Conservation (phyloP, 2,797 vertebrate genomes). For the Lophius americanus region DNA sequence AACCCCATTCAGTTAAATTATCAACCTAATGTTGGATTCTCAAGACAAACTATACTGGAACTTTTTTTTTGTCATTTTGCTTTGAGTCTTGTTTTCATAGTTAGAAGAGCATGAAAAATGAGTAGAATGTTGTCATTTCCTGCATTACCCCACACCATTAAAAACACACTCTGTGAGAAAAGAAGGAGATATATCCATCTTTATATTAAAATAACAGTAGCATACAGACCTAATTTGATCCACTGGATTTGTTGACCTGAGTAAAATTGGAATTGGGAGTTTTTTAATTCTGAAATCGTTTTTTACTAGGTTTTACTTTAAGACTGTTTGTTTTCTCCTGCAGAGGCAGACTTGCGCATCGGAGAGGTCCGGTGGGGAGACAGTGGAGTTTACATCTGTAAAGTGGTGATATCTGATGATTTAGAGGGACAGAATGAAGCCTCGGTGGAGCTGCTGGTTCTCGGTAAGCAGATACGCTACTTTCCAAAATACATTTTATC, state of each 20-base stretch:
- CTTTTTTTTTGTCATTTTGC: background rate
- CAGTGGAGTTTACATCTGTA: conserved; percentile 92
- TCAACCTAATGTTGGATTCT: conserved; percentile 9
- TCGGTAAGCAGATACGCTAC: conserved; percentile 84
- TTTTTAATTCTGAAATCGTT: background rate
- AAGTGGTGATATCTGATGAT: conserved; percentile 91
- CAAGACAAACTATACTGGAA: background rate
- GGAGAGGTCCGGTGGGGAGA: conserved; percentile 93
- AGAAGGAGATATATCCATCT: too few species aligned
- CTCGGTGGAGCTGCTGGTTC: conserved; percentile 91
- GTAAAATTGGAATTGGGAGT: background rate
- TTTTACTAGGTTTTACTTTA: background rate
- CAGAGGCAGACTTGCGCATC: conserved; percentile 91
- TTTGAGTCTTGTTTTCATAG: background rate
- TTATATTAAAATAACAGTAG: too few species aligned
- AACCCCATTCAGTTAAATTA: conserved; percentile 38
- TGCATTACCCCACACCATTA: background rate
- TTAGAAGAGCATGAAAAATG: background rate
- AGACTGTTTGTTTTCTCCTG: conserved; percentile 16
- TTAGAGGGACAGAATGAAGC: conserved; percentile 93
- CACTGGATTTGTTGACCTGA: background rate
- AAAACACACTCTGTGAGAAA: background rate
- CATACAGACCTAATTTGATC: background rate
- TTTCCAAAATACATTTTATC: background rate
- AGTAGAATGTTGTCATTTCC: background rate